A percentile compares a stretch with the other conserved stretches of the same genome.
phyloP scores from a whole-genome alignment of 2,113 vertebrate genomes.

The Amphiprion percula region DNA sequence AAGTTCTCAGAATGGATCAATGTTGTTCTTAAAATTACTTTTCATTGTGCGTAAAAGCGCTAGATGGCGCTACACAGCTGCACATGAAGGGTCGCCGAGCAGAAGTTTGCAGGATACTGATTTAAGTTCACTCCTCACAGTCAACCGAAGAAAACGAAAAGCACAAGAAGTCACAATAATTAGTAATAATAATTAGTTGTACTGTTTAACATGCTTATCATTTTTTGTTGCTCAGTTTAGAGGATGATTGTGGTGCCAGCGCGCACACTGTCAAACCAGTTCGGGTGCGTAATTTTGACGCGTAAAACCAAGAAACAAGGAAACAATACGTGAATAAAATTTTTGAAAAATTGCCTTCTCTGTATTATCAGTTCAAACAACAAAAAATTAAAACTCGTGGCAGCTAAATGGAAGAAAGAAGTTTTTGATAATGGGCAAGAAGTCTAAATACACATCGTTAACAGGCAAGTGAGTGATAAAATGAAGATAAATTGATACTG shows the following conservation, averaged over 20 bases:
- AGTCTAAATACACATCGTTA: neutral
- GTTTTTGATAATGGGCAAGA: neutral
- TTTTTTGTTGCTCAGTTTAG: neutral
- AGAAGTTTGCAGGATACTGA: conserved; percentile 27
- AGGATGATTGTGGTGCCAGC: neutral
- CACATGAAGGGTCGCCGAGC: neutral
- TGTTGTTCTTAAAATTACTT: neutral
- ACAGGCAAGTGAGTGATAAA: neutral
- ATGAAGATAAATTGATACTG: neutral
- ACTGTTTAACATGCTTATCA: neutral
- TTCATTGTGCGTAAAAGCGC: neutral
- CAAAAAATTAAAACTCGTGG: neutral
- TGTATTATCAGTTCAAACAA: neutral
- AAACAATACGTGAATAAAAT: neutral
- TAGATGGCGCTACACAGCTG: conserved; percentile 66
- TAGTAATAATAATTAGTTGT: neutral
- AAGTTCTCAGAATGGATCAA: neutral
- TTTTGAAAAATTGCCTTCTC: no score
- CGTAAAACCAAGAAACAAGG: conserved; percentile 2
- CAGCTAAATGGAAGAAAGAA: neutral
- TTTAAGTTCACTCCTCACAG: neutral
- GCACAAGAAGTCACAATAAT: neutral
- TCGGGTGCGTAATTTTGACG: neutral
- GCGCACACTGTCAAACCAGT: neutral
- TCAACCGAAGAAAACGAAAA: neutral